phyloP scores from a whole-genome alignment of 2,888 invertebrate species.

The Argynnis bischoffii region DNA sequence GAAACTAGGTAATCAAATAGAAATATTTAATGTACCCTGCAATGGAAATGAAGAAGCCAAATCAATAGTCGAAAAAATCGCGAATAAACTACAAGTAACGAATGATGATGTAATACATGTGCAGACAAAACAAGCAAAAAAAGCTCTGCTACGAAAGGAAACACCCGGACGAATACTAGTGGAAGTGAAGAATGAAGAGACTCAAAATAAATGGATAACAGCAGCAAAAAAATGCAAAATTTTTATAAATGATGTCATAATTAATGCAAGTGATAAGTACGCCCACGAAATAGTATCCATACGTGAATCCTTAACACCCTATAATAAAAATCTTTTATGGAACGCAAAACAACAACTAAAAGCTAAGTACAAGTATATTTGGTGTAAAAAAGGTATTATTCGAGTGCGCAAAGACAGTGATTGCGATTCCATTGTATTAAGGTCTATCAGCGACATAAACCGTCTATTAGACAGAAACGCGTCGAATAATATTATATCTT shows the following conservation, averaged over 20 bases:
- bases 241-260: constrained; percentile 22
- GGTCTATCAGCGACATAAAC: too few species aligned
- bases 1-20: not conserved
- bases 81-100: constrained; percentile 10
- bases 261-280: constrained; percentile 11
- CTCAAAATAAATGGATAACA: constrained; percentile 28
- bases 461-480: too few species aligned
- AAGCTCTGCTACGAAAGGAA: constrained; percentile 6
- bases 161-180: constrained; percentile 12
- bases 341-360: constrained; percentile 25
- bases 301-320: constrained; percentile 31
- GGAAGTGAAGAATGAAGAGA: constrained; percentile 15
- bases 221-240: constrained; percentile 24
- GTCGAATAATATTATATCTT: too few species aligned
- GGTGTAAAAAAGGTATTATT: constrained; percentile 14
- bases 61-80: constrained; percentile 11
- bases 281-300: constrained; percentile 19
- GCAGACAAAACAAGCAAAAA: not conserved
- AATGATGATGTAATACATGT: constrained; percentile 1
- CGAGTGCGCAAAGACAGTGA: constrained; percentile 16
- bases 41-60: too few species aligned
- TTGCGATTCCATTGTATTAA: too few species aligned
- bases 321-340: constrained; percentile 31
- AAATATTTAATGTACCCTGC: not conserved
- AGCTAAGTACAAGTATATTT: constrained; percentile 1